Conservation (phyloP, 2,888 invertebrate species). For the Drosophila neotestacea region DNA sequence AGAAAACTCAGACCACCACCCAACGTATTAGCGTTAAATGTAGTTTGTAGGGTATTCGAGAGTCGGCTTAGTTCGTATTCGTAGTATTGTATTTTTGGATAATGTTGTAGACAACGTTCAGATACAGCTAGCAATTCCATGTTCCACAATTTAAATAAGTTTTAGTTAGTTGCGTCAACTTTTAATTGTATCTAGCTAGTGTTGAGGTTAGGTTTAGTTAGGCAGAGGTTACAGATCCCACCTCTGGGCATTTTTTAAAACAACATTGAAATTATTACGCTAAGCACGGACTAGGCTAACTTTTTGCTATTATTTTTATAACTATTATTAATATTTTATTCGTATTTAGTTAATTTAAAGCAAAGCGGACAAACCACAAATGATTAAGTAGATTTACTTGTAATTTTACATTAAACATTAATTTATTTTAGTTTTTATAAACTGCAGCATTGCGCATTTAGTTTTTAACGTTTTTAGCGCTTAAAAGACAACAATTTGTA, state of each 20-base stretch:
- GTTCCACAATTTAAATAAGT: constrained; percentile 73
- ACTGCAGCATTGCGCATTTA: constrained; percentile 60
- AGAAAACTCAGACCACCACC: constrained; percentile 66
- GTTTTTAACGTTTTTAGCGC: constrained; percentile 44
- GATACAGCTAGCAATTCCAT: constrained; percentile 81
- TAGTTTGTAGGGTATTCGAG: constrained; percentile 43
- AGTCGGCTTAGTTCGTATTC: constrained; percentile 48
- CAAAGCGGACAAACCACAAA: constrained; percentile 71
- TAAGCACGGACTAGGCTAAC: constrained; percentile 58
- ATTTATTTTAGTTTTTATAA: constrained; percentile 61
- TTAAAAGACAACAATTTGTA: constrained; percentile 70
- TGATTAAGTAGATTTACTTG: constrained; percentile 38
- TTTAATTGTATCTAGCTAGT: constrained; percentile 16
- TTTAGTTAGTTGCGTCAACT: constrained; percentile 20
- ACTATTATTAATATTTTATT: constrained; percentile 10
- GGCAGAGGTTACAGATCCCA: constrained; percentile 44
- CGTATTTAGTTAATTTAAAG: constrained; percentile 59
- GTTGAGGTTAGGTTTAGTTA: constrained; percentile 46
- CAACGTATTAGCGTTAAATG: constrained; percentile 73
- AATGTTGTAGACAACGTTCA: constrained; percentile 62
- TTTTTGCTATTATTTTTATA: constrained; percentile 20
- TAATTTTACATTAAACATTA: constrained; percentile 47
- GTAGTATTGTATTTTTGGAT: constrained; percentile 66
- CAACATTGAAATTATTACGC: constrained; percentile 71
- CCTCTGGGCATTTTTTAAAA: constrained; percentile 70